These are phyloP conservation scores for Lasius fuliginosus DNA, from an alignment of 2,888 invertebrate species.

Conservation along the genomic window DNA sequence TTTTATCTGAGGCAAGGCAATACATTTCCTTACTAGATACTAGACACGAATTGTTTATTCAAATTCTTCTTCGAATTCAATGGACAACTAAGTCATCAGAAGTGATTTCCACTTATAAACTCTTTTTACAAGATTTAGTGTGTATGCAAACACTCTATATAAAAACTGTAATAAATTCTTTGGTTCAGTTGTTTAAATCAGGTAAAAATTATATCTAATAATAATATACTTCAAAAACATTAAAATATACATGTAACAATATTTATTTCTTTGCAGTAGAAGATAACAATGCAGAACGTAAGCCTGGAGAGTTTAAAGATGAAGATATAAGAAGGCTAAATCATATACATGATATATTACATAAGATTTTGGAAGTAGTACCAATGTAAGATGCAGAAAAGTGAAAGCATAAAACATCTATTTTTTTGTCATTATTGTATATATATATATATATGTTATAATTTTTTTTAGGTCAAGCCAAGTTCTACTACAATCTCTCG, in stretches of 20 bases:
- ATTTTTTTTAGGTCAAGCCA: conserved; percentile 89
- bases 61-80: conserved; percentile 88
- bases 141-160: conserved; percentile 90
- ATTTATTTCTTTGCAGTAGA: conserved; percentile 75
- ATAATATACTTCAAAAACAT: not conserved
- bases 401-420: conserved; percentile 2
- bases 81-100: conserved; percentile 88
- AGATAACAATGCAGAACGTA: conserved; percentile 88
- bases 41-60: conserved; percentile 88
- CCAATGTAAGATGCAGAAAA: conserved; percentile 88
- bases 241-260: not conserved
- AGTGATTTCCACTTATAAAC: conserved; percentile 88
- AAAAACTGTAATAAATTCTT: conserved; percentile 88
- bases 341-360: conserved; percentile 89
- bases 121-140: conserved; percentile 90
- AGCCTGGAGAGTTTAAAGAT: conserved; percentile 88
- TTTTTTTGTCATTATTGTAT: conserved; percentile 52
- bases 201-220: conserved; percentile 82
- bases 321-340: conserved; percentile 88
- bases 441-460: conserved; percentile 41
- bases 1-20: conserved; percentile 88
- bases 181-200: conserved; percentile 89
- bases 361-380: conserved; percentile 87
- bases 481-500: conserved; percentile 89
- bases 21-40: conserved; percentile 88